Evolutionary conservation across 2,888 invertebrate genomes (phyloP), one percentile per base, ranked within the genome.

Genomic region (Megastigmus dorsalis): DNA sequence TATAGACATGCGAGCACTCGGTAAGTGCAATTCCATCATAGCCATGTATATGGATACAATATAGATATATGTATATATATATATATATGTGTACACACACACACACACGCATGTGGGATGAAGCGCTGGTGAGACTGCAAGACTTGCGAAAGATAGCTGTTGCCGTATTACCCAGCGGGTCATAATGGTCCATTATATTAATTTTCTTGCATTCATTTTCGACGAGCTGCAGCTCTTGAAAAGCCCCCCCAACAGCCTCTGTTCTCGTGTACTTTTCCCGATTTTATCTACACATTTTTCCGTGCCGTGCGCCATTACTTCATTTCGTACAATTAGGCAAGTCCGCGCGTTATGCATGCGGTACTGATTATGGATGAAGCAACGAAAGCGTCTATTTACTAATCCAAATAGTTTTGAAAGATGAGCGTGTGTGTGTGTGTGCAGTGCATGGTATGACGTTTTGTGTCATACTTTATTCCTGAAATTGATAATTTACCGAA

Each of bases 91-190:
- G n/a, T n/a, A n/a, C n/a, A n/a, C n/a, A n/a, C n/a, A n/a, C n/a
- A n/a, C n/a, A n/a, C n/a, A n/a, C n/a, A n/a, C n/a, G n/a, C n/a
- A n/a, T n/a, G n/a, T n/a, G n/a, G n/a, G n/a, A n/a, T n/a, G n/a
- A n/a, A n/a, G n/a, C n/a, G n/a, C n/a, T n/a, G 33, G 18, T 26
- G 43, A 30, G 15, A 33, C 48, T 43, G 57, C 20, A 52, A 33
- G 28, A 20, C 57, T 72, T 70, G 55, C 65, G 54, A 66, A 60
- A 76, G 75, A 50, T 38, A 3, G 13, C 18, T 63, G 50, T 68
- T 54, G 20, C 48, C 10, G 36, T 52, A 43, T 41, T 55, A 54
- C 36, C 18, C 54, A 18, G 13, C 43, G 1, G 20, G 23, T 36
- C 36, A 45, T 70, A 71, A 48, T 59, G 57, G 67, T 18, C 55